Percentiles rank a stretch among this genome's conserved stretches.
Evolutionary conservation across 2,113 vertebrate genomes (phyloP).

Genomic region (Formicarius rufipectus): DNA sequence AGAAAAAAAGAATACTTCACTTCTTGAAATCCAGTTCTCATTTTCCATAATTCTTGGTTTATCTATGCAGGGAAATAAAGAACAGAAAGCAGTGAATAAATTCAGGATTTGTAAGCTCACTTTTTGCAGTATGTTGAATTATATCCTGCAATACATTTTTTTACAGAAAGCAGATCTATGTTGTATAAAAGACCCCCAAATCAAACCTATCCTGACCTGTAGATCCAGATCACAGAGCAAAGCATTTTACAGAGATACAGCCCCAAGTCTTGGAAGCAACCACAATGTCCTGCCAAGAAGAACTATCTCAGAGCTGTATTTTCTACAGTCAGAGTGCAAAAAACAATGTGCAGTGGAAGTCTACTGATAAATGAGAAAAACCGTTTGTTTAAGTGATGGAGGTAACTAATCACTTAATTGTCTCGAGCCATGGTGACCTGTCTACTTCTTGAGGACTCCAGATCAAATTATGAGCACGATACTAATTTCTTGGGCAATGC

Average conservation of each 20-base stretch:
- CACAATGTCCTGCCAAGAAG: not conserved
- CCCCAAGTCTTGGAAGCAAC: not conserved
- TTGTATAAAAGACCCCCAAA: not conserved
- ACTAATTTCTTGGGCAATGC: not conserved
- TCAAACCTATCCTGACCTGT: not conserved
- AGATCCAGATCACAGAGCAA: not conserved
- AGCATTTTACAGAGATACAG: not conserved
- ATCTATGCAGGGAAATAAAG: not conserved
- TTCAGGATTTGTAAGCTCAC: not conserved
- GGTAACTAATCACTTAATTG: not conserved
- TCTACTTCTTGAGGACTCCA: not conserved
- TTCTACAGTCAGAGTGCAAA: not conserved
- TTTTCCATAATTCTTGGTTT: not conserved
- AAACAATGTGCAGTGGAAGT: not conserved
- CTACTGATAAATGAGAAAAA: not conserved
- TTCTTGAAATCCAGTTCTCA: not conserved
- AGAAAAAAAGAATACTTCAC: not conserved
- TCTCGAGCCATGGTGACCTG: not conserved
- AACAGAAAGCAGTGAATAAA: not conserved
- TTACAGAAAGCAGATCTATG: not conserved
- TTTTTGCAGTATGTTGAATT: not conserved
- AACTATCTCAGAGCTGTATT: not conserved
- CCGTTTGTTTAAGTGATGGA: not conserved
- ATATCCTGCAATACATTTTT: not conserved
- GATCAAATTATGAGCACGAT: not conserved